A percentile compares a stretch with the other conserved stretches of the same genome.
Conservation (phyloP, 2,113 vertebrate species). For the Indicator maculatus region DNA sequence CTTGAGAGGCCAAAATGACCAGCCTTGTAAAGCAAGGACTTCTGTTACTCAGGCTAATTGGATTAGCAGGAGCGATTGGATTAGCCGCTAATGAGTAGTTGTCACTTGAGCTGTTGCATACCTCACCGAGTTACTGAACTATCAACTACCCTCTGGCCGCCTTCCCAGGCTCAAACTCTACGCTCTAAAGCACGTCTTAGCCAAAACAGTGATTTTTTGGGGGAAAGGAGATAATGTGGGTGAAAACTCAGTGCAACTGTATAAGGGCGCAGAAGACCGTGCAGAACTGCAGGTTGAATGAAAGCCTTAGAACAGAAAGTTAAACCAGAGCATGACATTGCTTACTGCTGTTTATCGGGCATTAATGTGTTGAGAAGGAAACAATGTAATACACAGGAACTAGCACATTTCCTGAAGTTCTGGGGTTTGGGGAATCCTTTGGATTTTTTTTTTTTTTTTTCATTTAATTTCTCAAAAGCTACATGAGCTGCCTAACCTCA, state of each 20-base stretch:
- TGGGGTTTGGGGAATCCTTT: conserved; percentile 61
- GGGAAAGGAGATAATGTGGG: no score
- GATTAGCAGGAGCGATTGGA: conserved; percentile 27
- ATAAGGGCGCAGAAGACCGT: no score
- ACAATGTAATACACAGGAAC: conserved; percentile 58
- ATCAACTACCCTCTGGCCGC: background rate
- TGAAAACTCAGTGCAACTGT: background rate
- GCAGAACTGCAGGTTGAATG: background rate
- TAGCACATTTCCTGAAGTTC: conserved; percentile 54
- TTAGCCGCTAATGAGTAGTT: conserved; percentile 50
- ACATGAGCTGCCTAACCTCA: conserved; percentile 36
- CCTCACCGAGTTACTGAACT: background rate
- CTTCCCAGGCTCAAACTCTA: background rate
- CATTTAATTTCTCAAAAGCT: conserved; percentile 64
- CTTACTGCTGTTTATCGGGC: background rate
- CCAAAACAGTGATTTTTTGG: background rate
- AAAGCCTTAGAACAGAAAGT: background rate
- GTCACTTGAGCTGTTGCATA: background rate
- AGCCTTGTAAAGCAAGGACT: background rate
- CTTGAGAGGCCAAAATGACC: background rate
- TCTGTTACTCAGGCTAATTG: background rate
- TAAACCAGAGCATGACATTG: background rate
- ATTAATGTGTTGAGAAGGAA: conserved; percentile 56
- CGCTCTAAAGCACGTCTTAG: background rate
- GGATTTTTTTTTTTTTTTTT: conserved; percentile 10